Evolutionary conservation across 2,113 vertebrate species (phyloP).

Genomic region (Motacilla alba): DNA sequence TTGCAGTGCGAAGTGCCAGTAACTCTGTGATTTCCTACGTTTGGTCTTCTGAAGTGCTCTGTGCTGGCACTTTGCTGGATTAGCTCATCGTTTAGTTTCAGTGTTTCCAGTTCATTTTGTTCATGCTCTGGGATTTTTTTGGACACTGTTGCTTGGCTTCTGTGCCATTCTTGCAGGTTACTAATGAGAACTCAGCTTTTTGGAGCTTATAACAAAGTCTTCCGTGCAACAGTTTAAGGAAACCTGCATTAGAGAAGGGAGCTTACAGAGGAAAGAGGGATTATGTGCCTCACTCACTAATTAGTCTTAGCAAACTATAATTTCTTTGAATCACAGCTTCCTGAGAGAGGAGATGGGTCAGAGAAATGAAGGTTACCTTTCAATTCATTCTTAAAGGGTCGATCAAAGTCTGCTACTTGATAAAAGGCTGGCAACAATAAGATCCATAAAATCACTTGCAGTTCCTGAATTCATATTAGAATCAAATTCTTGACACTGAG

Average conservation of each 20-base stretch:
- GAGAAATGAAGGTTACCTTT: neutral
- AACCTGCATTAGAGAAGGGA: neutral
- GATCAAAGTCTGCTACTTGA: neutral
- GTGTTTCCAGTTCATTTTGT: neutral
- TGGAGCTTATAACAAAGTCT: neutral
- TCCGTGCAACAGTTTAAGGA: neutral
- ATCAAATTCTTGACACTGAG: neutral
- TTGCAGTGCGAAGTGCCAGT: conserved; percentile 4
- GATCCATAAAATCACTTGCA: neutral
- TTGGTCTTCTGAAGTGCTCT: neutral
- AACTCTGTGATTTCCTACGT: neutral
- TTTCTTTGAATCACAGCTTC: neutral
- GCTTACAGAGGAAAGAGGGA: neutral
- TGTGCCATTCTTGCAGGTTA: neutral
- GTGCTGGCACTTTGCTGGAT: conserved; percentile 33
- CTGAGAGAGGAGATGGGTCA: neutral
- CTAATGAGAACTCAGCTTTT: conserved; percentile 20
- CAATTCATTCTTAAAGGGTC: neutral
- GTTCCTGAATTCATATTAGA: neutral
- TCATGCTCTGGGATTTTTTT: neutral
- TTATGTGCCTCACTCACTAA: neutral
- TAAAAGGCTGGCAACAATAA: neutral
- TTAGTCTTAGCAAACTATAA: conserved; percentile 4
- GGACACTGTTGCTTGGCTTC: neutral
- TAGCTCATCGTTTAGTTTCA: conserved; percentile 18